These are phyloP conservation scores for Gephyroberyx darwinii DNA, from an alignment of 2,797 vertebrate genomes.

Conservation along the genomic window DNA sequence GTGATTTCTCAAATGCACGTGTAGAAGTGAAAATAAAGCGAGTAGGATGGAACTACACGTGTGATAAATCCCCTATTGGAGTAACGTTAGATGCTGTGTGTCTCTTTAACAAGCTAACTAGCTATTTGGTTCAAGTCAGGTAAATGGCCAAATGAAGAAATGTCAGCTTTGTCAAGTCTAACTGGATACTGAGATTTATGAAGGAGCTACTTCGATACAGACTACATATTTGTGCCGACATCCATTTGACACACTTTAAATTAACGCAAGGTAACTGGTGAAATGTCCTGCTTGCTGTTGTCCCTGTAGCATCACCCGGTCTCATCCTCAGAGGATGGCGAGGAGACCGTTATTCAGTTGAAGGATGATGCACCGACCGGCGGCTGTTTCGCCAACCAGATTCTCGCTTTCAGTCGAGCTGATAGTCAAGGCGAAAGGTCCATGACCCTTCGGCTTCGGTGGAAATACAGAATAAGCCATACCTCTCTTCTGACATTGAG, in stretches of 20 bases:
- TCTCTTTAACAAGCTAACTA: neutral
- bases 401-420: neutral
- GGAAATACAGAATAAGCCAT: constrained; percentile 48
- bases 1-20: too few species aligned
- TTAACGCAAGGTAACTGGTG: neutral
- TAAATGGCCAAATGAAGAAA: neutral
- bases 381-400: neutral
- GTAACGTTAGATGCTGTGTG: neutral
- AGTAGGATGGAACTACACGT: too few species aligned
- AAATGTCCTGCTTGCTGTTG: neutral
- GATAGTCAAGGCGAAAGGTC: neutral
- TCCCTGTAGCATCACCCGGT: constrained; percentile 33
- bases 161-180: neutral
- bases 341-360: constrained; percentile 27
- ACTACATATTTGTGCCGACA: neutral
- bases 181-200: constrained; percentile 1
- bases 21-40: too few species aligned
- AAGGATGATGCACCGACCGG: constrained; percentile 40
- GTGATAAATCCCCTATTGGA: neutral
- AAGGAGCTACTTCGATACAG: neutral
- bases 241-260: neutral
- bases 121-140: neutral
- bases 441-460: neutral
- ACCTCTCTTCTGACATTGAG: constrained; percentile 96
- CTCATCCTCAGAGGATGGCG: constrained; percentile 19